A percentile compares a stretch with the other conserved stretches of the same genome.
These are phyloP conservation scores for Philopotamus ludificatus DNA, from an alignment of 1,140 invertebrate genomes.

Conservation along the genomic window DNA sequence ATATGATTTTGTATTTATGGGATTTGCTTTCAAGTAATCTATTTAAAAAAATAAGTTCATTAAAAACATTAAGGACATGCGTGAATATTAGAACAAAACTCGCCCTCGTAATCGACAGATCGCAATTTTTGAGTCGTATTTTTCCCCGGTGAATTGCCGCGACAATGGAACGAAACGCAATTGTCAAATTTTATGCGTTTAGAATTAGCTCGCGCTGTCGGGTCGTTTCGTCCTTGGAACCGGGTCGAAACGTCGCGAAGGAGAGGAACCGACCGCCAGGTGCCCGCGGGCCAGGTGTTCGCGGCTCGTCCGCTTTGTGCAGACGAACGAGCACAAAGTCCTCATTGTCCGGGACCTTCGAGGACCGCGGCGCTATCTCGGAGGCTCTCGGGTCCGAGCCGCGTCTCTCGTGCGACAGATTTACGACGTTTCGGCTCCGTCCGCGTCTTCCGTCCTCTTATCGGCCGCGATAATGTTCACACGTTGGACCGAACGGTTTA, in stretches of 20 bases:
- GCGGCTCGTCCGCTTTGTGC: constrained; percentile 2
- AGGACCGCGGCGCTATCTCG: not conserved
- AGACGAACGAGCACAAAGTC: not conserved
- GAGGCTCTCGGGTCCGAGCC: not conserved
- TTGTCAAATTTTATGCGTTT: not conserved
- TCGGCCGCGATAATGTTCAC: too few species aligned
- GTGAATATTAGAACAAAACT: too few species aligned
- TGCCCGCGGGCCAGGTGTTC: not conserved
- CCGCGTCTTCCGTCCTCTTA: too few species aligned
- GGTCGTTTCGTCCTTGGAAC: not conserved
- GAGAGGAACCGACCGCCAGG: not conserved
- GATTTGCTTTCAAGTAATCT: too few species aligned
- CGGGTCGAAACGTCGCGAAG: not conserved
- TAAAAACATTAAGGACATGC: too few species aligned
- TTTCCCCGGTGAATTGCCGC: too few species aligned
- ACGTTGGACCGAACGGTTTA: too few species aligned
- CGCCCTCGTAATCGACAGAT: too few species aligned
- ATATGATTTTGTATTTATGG: too few species aligned
- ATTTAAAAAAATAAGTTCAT: too few species aligned
- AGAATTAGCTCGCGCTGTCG: not conserved
- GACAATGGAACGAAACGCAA: too few species aligned
- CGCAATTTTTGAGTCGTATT: not conserved
- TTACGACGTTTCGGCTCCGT: not conserved
- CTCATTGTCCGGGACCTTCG: not conserved
- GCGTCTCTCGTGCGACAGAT: not conserved